These are phyloP conservation scores for Tinea trinotella DNA, from an alignment of 2,888 invertebrate genomes.

Conservation along the genomic window DNA sequence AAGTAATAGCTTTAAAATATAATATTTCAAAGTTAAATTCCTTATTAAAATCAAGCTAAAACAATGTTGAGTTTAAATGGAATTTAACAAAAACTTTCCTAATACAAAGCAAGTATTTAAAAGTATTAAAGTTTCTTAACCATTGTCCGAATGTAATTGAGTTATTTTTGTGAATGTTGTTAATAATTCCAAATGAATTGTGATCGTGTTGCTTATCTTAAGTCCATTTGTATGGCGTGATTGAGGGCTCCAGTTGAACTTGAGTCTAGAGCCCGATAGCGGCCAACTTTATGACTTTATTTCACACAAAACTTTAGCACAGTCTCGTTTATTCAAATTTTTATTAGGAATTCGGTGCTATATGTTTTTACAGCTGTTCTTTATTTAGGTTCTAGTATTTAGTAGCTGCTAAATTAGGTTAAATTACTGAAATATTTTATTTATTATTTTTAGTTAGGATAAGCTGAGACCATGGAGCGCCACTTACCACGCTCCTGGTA, in stretches of 20 bases:
- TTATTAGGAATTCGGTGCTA: background rate
- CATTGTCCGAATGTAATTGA: conserved; percentile 9
- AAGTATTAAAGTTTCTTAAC: background rate
- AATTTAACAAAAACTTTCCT: background rate
- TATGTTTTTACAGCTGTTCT: background rate
- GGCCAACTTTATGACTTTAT: conserved; percentile 34
- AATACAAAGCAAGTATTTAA: background rate
- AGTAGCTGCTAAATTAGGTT: too few species aligned
- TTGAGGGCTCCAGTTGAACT: conserved; percentile 25
- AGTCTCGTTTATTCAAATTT: background rate
- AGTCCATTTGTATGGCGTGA: conserved; percentile 30
- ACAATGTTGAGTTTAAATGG: background rate
- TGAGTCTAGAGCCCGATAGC: conserved; percentile 23
- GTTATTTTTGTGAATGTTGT: conserved; percentile 13
- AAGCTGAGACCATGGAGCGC: too few species aligned
- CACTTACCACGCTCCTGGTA: too few species aligned
- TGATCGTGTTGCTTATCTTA: conserved; percentile 33
- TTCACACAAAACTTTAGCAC: conserved; percentile 23
- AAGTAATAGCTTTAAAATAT: too few species aligned
- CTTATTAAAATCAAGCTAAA: background rate
- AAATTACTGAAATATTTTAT: too few species aligned
- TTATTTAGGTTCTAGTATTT: too few species aligned
- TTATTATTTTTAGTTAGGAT: too few species aligned
- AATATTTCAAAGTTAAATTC: background rate
- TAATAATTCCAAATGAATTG: conserved; percentile 25